Evolutionary conservation across 1,140 invertebrate species (phyloP).

Genomic region (Neuroterus valhalla): DNA sequence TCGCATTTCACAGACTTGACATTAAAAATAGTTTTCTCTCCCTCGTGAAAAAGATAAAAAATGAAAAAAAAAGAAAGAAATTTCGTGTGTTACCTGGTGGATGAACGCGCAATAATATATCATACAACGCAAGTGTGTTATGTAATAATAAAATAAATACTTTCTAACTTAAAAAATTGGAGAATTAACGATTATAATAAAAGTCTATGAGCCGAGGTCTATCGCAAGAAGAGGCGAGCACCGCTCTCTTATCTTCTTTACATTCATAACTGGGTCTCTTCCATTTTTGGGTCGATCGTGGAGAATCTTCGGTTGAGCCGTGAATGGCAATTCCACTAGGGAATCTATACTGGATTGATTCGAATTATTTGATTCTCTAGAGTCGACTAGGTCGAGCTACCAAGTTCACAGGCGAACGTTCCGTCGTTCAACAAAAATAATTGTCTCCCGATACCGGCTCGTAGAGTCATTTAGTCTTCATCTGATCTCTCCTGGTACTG

Average conservation of each 20-base stretch:
- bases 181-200: constrained; percentile 47
- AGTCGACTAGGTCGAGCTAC: neutral
- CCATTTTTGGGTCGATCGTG: constrained; percentile 28
- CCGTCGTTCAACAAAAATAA: constrained; percentile 17
- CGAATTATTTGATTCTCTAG: neutral
- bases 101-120: constrained; percentile 24
- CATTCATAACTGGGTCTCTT: neutral
- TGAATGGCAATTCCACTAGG: no score
- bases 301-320: constrained; percentile 26
- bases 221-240: constrained; percentile 45
- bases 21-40: neutral
- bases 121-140: constrained; percentile 33
- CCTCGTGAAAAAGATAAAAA: neutral
- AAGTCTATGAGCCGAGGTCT: constrained; percentile 57
- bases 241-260: constrained; percentile 14
- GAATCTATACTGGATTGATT: neutral
- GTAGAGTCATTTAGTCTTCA: constrained; percentile 42
- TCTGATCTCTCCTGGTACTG: constrained; percentile 55
- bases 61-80: neutral
- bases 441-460: constrained; percentile 21
- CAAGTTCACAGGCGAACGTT: constrained; percentile 13
- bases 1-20: no score
- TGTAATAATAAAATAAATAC: constrained; percentile 69
- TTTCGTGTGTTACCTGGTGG: constrained; percentile 13
- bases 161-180: constrained; percentile 58